Evolutionary conservation across 2,888 invertebrate species (phyloP).

Genomic region (Tinea trinotella): DNA sequence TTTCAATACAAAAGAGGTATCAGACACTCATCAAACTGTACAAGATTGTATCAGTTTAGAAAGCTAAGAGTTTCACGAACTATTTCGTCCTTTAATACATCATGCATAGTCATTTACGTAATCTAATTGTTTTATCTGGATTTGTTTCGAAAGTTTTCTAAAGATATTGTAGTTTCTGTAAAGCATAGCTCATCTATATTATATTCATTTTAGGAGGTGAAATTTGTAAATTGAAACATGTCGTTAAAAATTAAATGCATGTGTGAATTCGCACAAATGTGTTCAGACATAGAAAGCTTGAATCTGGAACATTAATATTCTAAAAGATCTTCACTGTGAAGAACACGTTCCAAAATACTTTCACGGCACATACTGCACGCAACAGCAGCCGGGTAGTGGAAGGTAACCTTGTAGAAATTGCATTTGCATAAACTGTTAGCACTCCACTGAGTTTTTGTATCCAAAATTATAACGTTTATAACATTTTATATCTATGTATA

Average conservation of each 20-base stretch:
- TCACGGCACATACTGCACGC: slow-evolving; percentile 60
- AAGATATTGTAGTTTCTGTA: too few relatives aligned
- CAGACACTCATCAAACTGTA: slow-evolving; percentile 9
- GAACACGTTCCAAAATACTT: slow-evolving; percentile 62
- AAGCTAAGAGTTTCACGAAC: too few relatives aligned
- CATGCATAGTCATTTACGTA: neutral
- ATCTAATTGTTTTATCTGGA: too few relatives aligned
- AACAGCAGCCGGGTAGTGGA: slow-evolving; percentile 33
- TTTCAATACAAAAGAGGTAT: neutral
- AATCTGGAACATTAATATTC: slow-evolving; percentile 54
- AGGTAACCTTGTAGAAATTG: slow-evolving; percentile 38
- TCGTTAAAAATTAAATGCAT: neutral
- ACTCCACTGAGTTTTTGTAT: neutral
- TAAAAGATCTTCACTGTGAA: slow-evolving; percentile 58
- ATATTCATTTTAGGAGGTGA: neutral
- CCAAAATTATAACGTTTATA: neutral
- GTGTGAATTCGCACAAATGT: neutral
- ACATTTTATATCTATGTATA: neutral
- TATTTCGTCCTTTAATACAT: slow-evolving; percentile 2
- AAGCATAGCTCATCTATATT: too few relatives aligned
- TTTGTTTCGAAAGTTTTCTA: too few relatives aligned
- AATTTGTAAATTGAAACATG: neutral
- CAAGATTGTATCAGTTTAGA: slow-evolving; percentile 18
- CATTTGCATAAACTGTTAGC: slow-evolving; percentile 5
- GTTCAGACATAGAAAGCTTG: slow-evolving; percentile 57